Base-by-base conservation (phyloP, 1,140 invertebrate genomes). In the Bombus breviceps region DNA sequence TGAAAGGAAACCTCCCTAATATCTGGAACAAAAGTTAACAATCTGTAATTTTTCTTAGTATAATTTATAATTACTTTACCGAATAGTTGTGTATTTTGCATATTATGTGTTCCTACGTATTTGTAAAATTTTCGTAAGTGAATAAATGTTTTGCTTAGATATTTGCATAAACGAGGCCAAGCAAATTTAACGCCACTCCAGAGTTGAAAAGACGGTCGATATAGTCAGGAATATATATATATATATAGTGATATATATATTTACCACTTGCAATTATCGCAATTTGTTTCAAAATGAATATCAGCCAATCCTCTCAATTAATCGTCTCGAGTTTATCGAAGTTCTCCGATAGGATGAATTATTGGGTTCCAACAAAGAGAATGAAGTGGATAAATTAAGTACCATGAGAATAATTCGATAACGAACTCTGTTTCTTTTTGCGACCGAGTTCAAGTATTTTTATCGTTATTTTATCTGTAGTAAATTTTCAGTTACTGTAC, bases 341-440 rank as follows among this genome's bases (percentile, higher is more conserved):
- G 62, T 62, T 77, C 57, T 18, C 37, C 13, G 25, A 43, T 66
- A n/a, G 62, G 9, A 3, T 22, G 62, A 37, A 47, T 79, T 71
- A 71, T 69, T 13, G 66, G 22, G 3, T 2, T 2, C 1, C 25
- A 59, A 53, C 22, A 32, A 15, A 37, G 82, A 47, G 32, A 84
- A 84, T n/a, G 15, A 69, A 69, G 82, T 69, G 64, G 57, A 13
- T 66, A 66, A 66, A 66, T 72, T 12, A n/a, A 43, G n/a, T 74
- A 22, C 10, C 41, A 15, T 10, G 12, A 12, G 32, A 25, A 41
- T 34, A 57, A 25, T 41, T 75, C 71, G 32, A 43, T 74, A 74
- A 74, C 32, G 34, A 62, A 72, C 28, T 72, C 12, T 15, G 10
- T 39, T 72, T 72, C 47, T n/a, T 68, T 28, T 32, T 41, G 13